Base-by-base conservation (phyloP, 2,797 vertebrate genomes). In the Somateria mollissima region DNA sequence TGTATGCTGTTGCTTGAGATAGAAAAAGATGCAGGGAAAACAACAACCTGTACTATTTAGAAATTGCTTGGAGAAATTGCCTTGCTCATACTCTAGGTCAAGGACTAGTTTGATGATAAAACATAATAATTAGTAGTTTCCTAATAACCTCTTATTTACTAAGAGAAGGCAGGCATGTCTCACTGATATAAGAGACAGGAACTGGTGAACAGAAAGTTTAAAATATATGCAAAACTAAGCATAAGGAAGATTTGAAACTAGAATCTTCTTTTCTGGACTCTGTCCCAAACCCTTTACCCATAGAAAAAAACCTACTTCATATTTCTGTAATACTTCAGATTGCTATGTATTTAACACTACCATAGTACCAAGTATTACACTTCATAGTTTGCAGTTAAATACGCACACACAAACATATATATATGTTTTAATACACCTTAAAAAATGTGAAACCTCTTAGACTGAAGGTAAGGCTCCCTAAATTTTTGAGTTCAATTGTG, bases 271-370 rank as follows among this genome's bases (percentile, higher is more conserved):
- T 89, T 76, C 51, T 72, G 28, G 54, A 43, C 36, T 80, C n/a
- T 71, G 21, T 53, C 8, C 13, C 27, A 86, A 83, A 72, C 1
- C 1, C 13, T 74, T 74, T 17, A 70, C 4, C 1, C 2, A 43
- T 22, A 71, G 8, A 76, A 69, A n/a, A 15, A 57, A 2, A 0
- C 0, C 4, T 57, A 19, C 8, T 67, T 51, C 24, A 43, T 32
- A 66, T 64, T 43, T 76, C 16, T 11, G 17, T 16, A 51, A 13
- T 39, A 28, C 8, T 71, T 83, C 28, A 78, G 27, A 85, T 74
- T 32, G 56, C 13, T 32, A 11, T 8, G 6, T 18, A 73, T 60
- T 82, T 70, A 64, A 43, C 16, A 13, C 8, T 79, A 11, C 24
- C 21, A 41, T 32, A 60, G 8, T 47, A 47, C 30, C 56, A n/a